Evolutionary conservation across 53 echinoderm and acorn worm species (phyloP), one percentile per base, ranked within the genome.

Genomic region (Mesocentrotus franciscanus): DNA sequence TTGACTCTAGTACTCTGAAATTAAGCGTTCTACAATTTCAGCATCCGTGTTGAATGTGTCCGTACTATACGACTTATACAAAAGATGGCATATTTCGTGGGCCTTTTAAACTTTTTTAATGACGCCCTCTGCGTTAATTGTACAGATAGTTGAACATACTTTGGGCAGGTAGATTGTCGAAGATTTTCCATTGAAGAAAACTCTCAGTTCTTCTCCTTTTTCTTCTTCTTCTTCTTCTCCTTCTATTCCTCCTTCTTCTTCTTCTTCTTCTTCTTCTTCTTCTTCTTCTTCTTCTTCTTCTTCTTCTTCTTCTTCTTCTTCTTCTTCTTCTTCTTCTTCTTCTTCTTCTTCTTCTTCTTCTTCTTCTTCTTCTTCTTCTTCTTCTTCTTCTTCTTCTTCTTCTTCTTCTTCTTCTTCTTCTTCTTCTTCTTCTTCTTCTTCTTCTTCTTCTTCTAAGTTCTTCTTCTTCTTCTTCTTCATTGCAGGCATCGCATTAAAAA

Each of bases 251-350:
- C 16, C 74, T 74, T 74, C 24, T 74, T 85, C 30, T 39, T 85
- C 32, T 49, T 39, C 36, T 39, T 39, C 36, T 49, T 35, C 2
- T 4, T 39, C 22, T 55, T 39, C 56, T 55, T 20, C 1, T 55
- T 39, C 55, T 27, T 32, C 1, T 85, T 18, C 4, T 49, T 49
- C 55, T 22, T 39, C 22, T 39, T 49, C 15, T 10, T 55, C 8
- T 20, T 15, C 20, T 56, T 39, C 20, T 20, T 39, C 22, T 4
- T 39, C 36, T 39, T 85, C 85, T 22, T 85, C 36, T 49, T 85
- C 56, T 39, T 85, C 56, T 11, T 85, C 85, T 39, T 85, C 42
- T 22, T 85, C 85, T 39, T 85, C 85, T 22, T 85, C 85, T 17
- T 85, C 36, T 17, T 85, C 42, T 17, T 85, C 85, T 10, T 85